Percentiles rank a stretch among this genome's conserved stretches.
Conservation (phyloP, 2,888 invertebrate genomes). For the Apodemia hepburni region DNA sequence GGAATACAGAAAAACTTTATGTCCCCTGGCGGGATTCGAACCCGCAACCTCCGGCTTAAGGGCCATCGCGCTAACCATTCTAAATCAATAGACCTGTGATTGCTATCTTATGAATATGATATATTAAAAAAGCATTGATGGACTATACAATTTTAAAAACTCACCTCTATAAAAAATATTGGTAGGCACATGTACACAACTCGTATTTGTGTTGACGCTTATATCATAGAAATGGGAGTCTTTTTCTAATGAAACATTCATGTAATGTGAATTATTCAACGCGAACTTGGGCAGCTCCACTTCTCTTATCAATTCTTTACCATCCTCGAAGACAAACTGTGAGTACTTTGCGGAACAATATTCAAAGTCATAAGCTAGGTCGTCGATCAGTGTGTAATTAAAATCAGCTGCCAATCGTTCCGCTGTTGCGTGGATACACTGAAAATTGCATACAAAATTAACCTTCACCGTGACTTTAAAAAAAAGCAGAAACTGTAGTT, state of each 20-base stretch:
- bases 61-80: too few relatives aligned
- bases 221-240: slow-evolving; percentile 93
- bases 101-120: too few relatives aligned
- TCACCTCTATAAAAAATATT: slow-evolving; percentile 93
- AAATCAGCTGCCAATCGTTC: slow-evolving; percentile 84
- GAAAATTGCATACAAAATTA: slow-evolving; percentile 38
- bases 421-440: slow-evolving; percentile 89
- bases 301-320: slow-evolving; percentile 28
- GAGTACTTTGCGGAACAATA: slow-evolving; percentile 94
- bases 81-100: too few relatives aligned
- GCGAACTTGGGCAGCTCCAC: slow-evolving; percentile 50
- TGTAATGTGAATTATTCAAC: slow-evolving; percentile 61
- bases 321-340: slow-evolving; percentile 50
- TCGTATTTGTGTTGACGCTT: slow-evolving; percentile 87
- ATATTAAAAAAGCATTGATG: too few relatives aligned
- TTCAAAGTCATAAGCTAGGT: slow-evolving; percentile 59
- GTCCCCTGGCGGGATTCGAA: too few relatives aligned
- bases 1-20: too few relatives aligned
- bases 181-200: slow-evolving; percentile 96
- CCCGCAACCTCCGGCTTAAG: too few relatives aligned
- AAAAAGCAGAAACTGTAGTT: too few relatives aligned
- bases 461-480: too few relatives aligned
- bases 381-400: slow-evolving; percentile 58
- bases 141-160: background rate
- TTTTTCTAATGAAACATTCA: slow-evolving; percentile 80